Base-by-base conservation (phyloP, 2,113 vertebrate species). In the Gambusia holbrooki region DNA sequence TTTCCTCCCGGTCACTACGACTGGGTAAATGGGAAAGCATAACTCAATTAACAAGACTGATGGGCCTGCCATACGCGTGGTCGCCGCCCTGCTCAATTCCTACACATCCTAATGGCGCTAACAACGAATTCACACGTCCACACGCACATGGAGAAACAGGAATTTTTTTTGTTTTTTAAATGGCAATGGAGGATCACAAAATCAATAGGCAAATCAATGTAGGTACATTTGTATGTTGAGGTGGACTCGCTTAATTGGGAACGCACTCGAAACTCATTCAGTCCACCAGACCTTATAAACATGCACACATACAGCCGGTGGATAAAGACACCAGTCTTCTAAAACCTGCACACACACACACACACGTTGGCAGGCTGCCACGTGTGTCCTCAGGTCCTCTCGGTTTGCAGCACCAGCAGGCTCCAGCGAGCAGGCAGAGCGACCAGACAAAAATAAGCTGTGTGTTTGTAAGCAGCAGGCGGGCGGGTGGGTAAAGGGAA, bases 311-410 rank as follows among this genome's bases (percentile, higher is more conserved):
- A 64, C 29, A 22, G 28, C 27, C 17, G 6, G 14, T 30, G 17
- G 28, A 63, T 30, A 63, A 29, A 63, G 5, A 33, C 15, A 33
- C 29, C 6, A 30, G 28, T 32, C 13, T 22, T 25, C 51, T n/a
- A n/a, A 58, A 58, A 58, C 79, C 22, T 69, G 58, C 74, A 29
- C 60, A 72, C 88, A 30, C 30, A 87, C 90, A 87, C 85, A 91
- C 88, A 91, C 89, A 88, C 81, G 71, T 62, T 90, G 91, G 90
- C 89, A 73, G 87, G 71, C 84, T 72, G 90, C 90, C 90, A 88
- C 84, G 87, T 65, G 69, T 66, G 82, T 88, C 84, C 45, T 85
- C 86, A 82, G 89, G 89, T 85, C 83, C 75, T 80, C 80, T 86
- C 83, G 73, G 87, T 76, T 87, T 54, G 80, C 84, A 30, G 78